phyloP scores from a whole-genome alignment of 2,113 vertebrate species.

The Hippocampus mohnikei region DNA sequence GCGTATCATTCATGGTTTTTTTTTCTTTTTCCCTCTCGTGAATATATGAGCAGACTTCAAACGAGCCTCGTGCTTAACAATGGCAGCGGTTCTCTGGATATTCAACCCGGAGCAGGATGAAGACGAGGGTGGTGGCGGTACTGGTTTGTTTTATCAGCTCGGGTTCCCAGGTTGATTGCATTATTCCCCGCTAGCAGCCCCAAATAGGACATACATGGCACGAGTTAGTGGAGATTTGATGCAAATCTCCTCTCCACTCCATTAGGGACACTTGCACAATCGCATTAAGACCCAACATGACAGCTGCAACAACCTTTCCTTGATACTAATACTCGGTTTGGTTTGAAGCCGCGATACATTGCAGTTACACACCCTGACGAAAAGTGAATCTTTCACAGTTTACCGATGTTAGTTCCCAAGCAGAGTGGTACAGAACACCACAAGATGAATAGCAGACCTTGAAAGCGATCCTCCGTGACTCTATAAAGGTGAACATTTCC shows the following conservation, averaged over 20 bases:
- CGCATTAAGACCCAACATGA: background rate
- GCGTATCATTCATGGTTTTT: conserved; percentile 31
- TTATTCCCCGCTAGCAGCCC: background rate
- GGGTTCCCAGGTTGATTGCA: conserved; percentile 3
- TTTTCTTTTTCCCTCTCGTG: background rate
- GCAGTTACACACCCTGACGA: background rate
- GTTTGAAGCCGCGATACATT: background rate
- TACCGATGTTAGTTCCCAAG: background rate
- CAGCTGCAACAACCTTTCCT: background rate
- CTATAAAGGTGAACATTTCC: conserved; percentile 25
- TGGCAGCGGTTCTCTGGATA: background rate
- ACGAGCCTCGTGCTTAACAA: conserved; percentile 8
- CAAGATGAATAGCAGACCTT: conserved; percentile 19
- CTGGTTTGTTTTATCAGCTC: background rate
- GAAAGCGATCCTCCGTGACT: conserved; percentile 7
- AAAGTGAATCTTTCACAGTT: background rate
- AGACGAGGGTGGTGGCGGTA: background rate
- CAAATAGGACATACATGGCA: background rate
- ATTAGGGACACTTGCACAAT: background rate
- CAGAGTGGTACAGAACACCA: conserved; percentile 1
- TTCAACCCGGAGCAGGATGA: conserved; percentile 8
- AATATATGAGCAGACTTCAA: conserved; percentile 33
- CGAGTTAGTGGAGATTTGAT: background rate
- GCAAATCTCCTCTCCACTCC: background rate
- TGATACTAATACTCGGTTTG: background rate